These are phyloP conservation scores for Paracentrotus lividus DNA, from an alignment of 53 echinoderm and acorn worm genomes.

Conservation along the genomic window DNA sequence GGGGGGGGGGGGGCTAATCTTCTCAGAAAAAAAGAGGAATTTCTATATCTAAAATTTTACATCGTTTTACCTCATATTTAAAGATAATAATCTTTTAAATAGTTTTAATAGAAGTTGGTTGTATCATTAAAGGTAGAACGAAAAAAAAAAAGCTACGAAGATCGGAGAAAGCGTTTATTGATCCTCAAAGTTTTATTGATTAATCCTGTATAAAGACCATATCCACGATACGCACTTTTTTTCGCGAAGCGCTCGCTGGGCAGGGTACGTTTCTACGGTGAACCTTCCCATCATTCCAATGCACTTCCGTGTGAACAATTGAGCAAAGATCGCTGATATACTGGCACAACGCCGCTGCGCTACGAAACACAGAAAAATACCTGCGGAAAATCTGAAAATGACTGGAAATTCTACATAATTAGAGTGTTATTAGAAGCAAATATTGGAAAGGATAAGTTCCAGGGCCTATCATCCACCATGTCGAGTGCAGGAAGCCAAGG, in stretches of 20 bases:
- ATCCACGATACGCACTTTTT: no score
- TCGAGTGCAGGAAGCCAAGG: slow-evolving; percentile 78
- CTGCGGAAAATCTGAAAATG: slow-evolving; percentile 53
- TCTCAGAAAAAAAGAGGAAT: no score
- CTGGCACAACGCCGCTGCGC: background rate
- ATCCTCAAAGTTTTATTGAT: background rate
- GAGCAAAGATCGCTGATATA: background rate
- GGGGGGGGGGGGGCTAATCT: background rate
- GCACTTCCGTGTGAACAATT: slow-evolving; percentile 51
- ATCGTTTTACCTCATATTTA: no score
- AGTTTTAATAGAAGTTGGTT: background rate
- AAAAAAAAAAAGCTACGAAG: background rate
- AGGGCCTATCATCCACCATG: slow-evolving; percentile 66
- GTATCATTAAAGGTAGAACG: background rate
- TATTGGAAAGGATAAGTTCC: background rate
- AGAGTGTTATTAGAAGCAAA: background rate
- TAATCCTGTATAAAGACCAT: background rate
- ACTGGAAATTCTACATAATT: slow-evolving; percentile 63
- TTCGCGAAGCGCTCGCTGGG: background rate
- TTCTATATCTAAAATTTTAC: no score
- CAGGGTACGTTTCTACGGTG: slow-evolving; percentile 68
- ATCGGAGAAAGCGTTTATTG: background rate
- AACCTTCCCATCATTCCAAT: slow-evolving; percentile 70
- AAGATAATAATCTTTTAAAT: background rate
- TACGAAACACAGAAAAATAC: slow-evolving; percentile 51